phyloP scores from a whole-genome alignment of 1,140 invertebrate genomes.

The Rhopalosiphum maidis region DNA sequence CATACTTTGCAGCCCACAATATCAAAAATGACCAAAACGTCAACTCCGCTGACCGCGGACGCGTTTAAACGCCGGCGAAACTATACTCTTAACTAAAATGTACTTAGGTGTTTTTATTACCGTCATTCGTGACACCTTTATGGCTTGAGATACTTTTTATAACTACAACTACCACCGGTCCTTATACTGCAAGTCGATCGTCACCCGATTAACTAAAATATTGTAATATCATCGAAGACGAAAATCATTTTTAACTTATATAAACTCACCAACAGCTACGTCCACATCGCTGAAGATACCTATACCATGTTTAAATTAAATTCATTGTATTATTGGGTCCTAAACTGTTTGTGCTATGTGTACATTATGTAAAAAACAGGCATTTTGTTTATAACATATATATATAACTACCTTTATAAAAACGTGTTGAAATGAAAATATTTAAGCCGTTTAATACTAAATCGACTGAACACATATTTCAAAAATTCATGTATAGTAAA shows the following conservation, averaged over 20 bases:
- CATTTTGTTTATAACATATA: not conserved
- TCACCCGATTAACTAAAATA: not conserved
- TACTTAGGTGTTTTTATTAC: constrained; percentile 49
- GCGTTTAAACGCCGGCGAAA: not conserved
- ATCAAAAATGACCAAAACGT: not conserved
- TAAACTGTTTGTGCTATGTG: not conserved
- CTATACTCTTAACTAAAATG: not conserved
- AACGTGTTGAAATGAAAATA: not conserved
- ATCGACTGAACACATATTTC: not conserved
- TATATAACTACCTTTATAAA: not conserved
- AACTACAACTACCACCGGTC: not conserved
- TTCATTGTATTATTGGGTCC: too few species aligned
- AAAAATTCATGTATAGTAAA: not conserved
- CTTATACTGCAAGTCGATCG: not conserved
- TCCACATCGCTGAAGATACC: not conserved
- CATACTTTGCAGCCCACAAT: not conserved
- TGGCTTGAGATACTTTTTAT: constrained; percentile 23
- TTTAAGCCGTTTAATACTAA: not conserved
- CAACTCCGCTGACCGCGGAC: not conserved
- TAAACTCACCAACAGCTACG: not conserved
- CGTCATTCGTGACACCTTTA: constrained; percentile 45
- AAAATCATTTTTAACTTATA: not conserved
- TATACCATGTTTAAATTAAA: not conserved
- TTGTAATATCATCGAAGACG: not conserved
- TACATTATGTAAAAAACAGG: not conserved